Percentiles rank a stretch among this genome's conserved stretches.
Evolutionary conservation across 2,113 vertebrate species (phyloP).

Genomic region (Aspiorhynchus laticeps): DNA sequence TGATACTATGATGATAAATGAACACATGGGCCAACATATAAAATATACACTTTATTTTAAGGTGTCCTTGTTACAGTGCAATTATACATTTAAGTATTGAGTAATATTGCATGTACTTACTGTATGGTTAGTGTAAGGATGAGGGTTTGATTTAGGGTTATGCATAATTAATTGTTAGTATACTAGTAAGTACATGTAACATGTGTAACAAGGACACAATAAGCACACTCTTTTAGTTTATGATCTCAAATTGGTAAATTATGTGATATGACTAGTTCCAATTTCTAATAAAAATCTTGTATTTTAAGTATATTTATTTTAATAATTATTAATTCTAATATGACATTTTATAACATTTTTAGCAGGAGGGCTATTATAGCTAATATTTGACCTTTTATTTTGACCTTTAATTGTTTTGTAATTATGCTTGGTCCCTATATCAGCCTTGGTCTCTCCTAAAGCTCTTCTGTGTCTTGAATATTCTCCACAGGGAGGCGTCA

Average conservation of each 20-base stretch:
- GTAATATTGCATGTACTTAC: no score
- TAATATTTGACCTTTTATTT: not conserved
- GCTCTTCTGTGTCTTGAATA: not conserved
- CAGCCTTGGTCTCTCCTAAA: not conserved
- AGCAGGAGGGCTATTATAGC: not conserved
- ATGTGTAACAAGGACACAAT: no score
- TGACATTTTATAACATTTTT: not conserved
- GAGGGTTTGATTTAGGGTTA: no score
- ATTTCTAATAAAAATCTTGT: not conserved
- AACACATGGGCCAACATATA: no score
- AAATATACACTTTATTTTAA: no score
- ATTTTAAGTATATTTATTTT: not conserved
- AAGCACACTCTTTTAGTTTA: not conserved
- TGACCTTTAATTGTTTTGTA: not conserved
- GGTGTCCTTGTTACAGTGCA: no score
- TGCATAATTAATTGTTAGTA: no score
- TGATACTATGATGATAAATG: not conserved
- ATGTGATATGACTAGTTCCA: not conserved
- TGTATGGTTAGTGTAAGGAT: no score
- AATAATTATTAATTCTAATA: not conserved
- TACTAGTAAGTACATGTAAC: no score
- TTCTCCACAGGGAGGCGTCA: not conserved
- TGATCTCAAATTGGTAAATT: not conserved
- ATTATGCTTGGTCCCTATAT: no score
- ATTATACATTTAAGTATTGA: no score